Percentiles rank a stretch among this genome's conserved stretches.
These are phyloP conservation scores for Nysson spinosus DNA, from an alignment of 2,888 invertebrate species.

Conservation along the genomic window DNA sequence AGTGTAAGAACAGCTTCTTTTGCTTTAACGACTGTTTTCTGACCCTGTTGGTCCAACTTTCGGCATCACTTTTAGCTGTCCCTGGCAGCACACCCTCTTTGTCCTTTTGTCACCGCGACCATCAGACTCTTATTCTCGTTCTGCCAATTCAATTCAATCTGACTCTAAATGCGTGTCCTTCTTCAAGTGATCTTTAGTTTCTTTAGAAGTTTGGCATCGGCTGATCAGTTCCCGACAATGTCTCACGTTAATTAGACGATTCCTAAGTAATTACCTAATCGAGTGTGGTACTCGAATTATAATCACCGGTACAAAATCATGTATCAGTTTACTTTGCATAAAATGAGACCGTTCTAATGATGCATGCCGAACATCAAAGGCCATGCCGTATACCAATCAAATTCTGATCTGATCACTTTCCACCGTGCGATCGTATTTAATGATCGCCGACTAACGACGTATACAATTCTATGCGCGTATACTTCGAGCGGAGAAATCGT, in stretches of 20 bases:
- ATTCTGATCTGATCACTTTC: constrained; percentile 4
- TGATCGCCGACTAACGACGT: constrained; percentile 1
- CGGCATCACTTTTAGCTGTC: constrained; percentile 67
- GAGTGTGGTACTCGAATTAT: not conserved
- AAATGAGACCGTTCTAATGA: not conserved
- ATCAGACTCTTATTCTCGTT: constrained; percentile 6
- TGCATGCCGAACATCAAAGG: not conserved
- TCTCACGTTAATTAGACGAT: not conserved
- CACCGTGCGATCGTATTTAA: not conserved
- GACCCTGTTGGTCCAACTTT: constrained; percentile 55
- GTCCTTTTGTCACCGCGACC: constrained; percentile 12
- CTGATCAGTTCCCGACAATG: not conserved
- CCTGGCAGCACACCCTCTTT: constrained; percentile 46
- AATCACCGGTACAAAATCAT: constrained; percentile 21
- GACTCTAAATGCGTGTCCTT: not conserved
- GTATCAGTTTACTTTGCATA: constrained; percentile 1
- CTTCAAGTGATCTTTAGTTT: not conserved
- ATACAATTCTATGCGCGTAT: not conserved
- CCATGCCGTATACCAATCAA: constrained; percentile 1
- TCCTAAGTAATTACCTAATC: not conserved
- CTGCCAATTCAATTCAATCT: constrained; percentile 12
- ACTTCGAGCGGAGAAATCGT: constrained; percentile 27
- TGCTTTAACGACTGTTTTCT: constrained; percentile 62
- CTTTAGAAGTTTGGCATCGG: no score
- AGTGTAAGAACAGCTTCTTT: constrained; percentile 53